A percentile compares a stretch with the other conserved stretches of the same genome.
These are phyloP conservation scores for Campylorhamphus procurvoides DNA, from an alignment of 2,113 vertebrate species.

Conservation along the genomic window DNA sequence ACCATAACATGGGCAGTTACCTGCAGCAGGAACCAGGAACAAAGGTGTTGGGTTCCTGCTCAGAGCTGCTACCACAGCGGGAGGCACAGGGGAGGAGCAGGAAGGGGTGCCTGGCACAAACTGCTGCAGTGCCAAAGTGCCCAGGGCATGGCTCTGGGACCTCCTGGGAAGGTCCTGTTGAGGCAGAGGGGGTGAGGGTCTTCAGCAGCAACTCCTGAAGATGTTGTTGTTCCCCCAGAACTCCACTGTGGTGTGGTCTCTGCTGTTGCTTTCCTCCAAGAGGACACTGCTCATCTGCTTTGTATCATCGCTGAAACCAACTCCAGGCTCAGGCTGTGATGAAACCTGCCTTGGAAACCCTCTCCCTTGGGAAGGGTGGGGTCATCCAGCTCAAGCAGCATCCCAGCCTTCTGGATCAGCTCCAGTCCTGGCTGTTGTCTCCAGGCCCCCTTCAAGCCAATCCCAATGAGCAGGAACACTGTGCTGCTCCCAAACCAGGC, in stretches of 20 bases:
- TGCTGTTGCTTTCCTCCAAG: not conserved
- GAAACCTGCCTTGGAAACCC: slow-evolving; percentile 48
- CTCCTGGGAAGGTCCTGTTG: rapidly evolving
- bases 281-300: not conserved
- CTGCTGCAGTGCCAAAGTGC: not conserved
- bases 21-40: not conserved
- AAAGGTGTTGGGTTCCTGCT: not conserved
- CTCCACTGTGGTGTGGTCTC: not conserved
- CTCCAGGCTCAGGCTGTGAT: not conserved
- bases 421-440: not conserved
- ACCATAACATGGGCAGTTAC: not conserved
- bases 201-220: not conserved
- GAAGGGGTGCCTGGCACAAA: not conserved
- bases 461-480: not conserved
- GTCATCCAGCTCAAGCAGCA: not conserved
- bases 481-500: rapidly evolving
- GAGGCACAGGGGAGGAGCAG: not conserved
- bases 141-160: rapidly evolving
- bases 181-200: not conserved
- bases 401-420: not conserved
- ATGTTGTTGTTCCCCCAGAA: not conserved
- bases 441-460: not conserved
- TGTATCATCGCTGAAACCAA: not conserved
- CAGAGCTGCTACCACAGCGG: not conserved
- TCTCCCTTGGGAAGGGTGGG: slow-evolving; percentile 24